Evolutionary conservation across 2,113 vertebrate species (phyloP).

Genomic region (Agelaius phoeniceus): DNA sequence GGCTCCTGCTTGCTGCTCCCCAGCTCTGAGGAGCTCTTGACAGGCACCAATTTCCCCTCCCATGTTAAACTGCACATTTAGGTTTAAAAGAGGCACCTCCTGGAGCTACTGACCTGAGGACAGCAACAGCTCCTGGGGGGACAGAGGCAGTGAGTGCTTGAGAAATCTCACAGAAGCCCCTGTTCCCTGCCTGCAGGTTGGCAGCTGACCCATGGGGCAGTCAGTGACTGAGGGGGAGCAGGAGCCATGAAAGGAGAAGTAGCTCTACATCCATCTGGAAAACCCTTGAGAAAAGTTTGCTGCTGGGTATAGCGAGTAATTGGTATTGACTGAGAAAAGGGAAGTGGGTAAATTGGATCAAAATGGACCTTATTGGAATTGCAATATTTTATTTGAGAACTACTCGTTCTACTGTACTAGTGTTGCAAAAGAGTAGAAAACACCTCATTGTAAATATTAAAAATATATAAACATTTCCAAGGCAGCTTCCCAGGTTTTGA

Average conservation of each 20-base stretch:
- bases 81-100: slow-evolving; percentile 69
- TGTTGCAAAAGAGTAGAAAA: neutral
- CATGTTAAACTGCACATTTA: slow-evolving; percentile 38
- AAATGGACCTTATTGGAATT: neutral
- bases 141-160: neutral
- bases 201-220: neutral
- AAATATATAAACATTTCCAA: neutral
- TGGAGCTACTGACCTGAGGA: slow-evolving; percentile 48
- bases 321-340: neutral
- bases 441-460: neutral
- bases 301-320: neutral
- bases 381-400: neutral
- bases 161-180: neutral
- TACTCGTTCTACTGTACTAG: neutral
- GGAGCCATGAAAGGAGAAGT: neutral
- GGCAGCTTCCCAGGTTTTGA: neutral
- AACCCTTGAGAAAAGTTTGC: neutral
- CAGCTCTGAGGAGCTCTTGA: slow-evolving; percentile 54
- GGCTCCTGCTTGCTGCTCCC: accelerated
- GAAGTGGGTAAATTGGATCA: neutral
- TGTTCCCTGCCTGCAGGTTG: neutral
- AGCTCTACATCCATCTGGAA: neutral
- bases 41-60: slow-evolving; percentile 51
- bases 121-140: slow-evolving; percentile 14
- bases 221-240: neutral